Evolutionary conservation across 64 coral and sea anemone species (phyloP).

Genomic region (Orbicella faveolata): DNA sequence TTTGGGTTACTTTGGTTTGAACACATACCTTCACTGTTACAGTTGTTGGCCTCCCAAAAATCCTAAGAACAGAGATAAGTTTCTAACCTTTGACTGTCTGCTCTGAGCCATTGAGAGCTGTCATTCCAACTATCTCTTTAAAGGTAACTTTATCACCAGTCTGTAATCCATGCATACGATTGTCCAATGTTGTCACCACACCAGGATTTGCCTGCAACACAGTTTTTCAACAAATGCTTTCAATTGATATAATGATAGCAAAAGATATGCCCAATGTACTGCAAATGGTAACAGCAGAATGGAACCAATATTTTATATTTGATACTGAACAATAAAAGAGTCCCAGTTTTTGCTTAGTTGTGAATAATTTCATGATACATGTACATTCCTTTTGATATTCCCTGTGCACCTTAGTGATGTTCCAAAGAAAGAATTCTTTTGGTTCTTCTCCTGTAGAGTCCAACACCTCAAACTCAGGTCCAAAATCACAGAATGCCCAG

Average conservation of each 20-base stretch:
- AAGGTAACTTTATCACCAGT: conserved; percentile 74
- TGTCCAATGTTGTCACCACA: conserved; percentile 78
- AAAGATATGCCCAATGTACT: too few species aligned
- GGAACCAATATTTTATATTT: too few species aligned
- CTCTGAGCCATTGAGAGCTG: conserved; percentile 55
- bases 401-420: conserved; percentile 74
- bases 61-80: not conserved
- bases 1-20: too few species aligned
- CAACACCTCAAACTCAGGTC: conserved; percentile 80
- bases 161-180: conserved; percentile 89
- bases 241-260: too few species aligned
- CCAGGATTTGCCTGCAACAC: conserved; percentile 75
- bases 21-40: too few species aligned
- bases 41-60: too few species aligned
- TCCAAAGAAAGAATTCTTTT: conserved; percentile 86
- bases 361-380: too few species aligned
- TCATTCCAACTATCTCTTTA: conserved; percentile 90
- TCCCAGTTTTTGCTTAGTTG: too few species aligned
- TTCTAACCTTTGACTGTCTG: conserved; percentile 57
- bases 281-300: too few species aligned
- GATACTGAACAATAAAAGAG: too few species aligned
- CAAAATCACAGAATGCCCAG: conserved; percentile 91
- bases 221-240: not conserved
- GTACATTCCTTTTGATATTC: not conserved
- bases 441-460: conserved; percentile 87